These are phyloP conservation scores for Tetraodon nigroviridis DNA, from an alignment of 2,113 vertebrate species.

Conservation along the genomic window DNA sequence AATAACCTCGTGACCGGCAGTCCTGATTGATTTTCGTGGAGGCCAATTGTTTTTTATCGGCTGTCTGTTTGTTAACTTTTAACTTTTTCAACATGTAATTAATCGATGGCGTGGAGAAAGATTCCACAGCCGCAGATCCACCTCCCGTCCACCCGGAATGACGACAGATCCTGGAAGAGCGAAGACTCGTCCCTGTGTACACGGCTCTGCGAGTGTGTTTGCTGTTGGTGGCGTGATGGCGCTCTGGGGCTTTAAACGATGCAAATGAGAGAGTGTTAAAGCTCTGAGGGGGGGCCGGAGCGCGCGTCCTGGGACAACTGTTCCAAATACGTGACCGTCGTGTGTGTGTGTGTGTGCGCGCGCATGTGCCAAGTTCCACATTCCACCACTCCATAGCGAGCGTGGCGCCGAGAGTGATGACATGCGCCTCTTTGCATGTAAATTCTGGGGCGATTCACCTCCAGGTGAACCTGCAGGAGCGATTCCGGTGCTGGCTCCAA, in stretches of 20 bases:
- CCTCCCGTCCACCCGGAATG: constrained; percentile 4
- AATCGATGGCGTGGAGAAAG: constrained; percentile 67
- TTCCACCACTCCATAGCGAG: constrained; percentile 16
- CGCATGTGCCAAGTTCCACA: constrained; percentile 27
- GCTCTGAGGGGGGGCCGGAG: constrained; percentile 21
- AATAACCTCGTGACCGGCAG: constrained; percentile 71
- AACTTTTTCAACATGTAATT: constrained; percentile 60
- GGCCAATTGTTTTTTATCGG: constrained; percentile 53
- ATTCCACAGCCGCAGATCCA: neutral
- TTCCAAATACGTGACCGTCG: constrained; percentile 40
- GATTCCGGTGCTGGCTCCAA: constrained; percentile 60
- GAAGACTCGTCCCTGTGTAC: constrained; percentile 27
- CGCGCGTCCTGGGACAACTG: constrained; percentile 19
- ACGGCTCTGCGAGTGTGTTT: constrained; percentile 35
- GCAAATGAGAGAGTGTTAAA: constrained; percentile 13
- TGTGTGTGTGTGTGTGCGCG: neutral
- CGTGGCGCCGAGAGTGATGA: constrained; percentile 53
- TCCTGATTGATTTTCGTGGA: constrained; percentile 72
- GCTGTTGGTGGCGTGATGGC: neutral
- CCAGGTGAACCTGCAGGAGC: constrained; percentile 64
- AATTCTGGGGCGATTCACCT: constrained; percentile 72
- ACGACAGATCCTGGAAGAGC: constrained; percentile 57
- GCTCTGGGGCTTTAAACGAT: constrained; percentile 17
- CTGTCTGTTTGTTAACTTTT: constrained; percentile 52
- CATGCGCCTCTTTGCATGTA: constrained; percentile 70